Evolutionary conservation across 2,113 vertebrate species (phyloP).

Genomic region (Cromileptes altivelis): DNA sequence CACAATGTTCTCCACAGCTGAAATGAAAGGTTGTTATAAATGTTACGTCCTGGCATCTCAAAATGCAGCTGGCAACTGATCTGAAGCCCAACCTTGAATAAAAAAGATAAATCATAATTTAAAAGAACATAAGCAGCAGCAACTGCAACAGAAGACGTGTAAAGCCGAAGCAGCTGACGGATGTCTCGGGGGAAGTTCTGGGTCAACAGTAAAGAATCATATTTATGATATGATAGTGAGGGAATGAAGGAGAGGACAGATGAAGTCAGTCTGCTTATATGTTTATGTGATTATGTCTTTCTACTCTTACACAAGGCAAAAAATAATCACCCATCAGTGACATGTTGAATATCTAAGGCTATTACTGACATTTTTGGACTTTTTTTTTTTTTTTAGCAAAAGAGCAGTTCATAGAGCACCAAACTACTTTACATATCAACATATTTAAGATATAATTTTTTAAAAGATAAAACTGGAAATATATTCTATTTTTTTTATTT

Average conservation of each 20-base stretch:
- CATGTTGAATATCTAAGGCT: not conserved
- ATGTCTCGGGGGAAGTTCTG: not conserved
- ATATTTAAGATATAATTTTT: not conserved
- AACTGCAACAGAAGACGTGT: constrained; percentile 25
- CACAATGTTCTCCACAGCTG: not conserved
- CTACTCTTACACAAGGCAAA: not conserved
- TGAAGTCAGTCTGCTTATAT: not conserved
- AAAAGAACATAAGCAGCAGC: not conserved
- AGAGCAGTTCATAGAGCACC: not conserved
- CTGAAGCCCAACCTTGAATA: not conserved
- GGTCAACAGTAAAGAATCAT: not conserved
- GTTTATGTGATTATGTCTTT: too few species aligned
- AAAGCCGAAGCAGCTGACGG: constrained; percentile 14
- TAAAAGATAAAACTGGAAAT: not conserved
- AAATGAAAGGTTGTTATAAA: not conserved
- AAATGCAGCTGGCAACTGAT: constrained; percentile 32
- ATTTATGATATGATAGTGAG: not conserved
- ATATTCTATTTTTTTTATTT: not conserved
- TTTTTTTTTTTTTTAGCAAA: too few species aligned
- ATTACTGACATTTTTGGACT: not conserved
- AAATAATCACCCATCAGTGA: not conserved
- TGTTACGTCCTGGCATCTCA: not conserved
- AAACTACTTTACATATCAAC: not conserved
- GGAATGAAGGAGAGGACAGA: not conserved
- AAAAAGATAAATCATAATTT: not conserved